Base-by-base conservation (phyloP, 2,888 invertebrate species). In the Myopa testacea region DNA sequence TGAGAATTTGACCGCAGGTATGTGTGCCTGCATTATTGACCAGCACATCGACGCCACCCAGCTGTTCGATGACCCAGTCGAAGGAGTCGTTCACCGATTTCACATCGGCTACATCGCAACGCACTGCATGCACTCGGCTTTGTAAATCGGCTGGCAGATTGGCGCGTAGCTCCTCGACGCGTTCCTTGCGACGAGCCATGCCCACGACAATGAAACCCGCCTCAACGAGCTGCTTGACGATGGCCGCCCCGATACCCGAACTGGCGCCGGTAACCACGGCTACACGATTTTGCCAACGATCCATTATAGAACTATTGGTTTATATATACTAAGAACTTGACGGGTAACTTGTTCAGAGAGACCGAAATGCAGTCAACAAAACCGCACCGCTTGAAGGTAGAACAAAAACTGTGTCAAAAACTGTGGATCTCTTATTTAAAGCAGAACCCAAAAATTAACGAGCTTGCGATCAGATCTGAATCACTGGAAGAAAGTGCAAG, bases 201-300 rank as follows among this genome's bases (percentile, higher is more conserved):
- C 91, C 91, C 4, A 91, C 88, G 7, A 92, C 92, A 78, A 89
- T 89, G 82, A 92, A 83, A 34, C 92, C 92, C 52, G 88, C 86
- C 74, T 87, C 84, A 2, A 90, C 89, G 37, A 92, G 85, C 67
- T 88, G 86, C 72, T 84, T 84, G 3, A 87, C 87, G 67, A 90
- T 88, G 4, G 88, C 89, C 10, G 90, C 90, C 14, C 91, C 93
- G 75, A 93, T 92, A 7, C 92, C 93, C 0, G 90, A 88, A 85
- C 92, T 92, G 14, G 92, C 92, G 19, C 93, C 93, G 4, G 92
- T 93, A 78, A 93, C 92, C 60, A 93, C 89, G 0, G 92, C 92
- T 0, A 91, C 90, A 83, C 91, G 81, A 50, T 91, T 92, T 0
- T 81, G 80, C 92, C 92, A 93, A 58, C 92, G 91, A 38, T 93